Evolutionary conservation across 2,888 invertebrate species (phyloP).

Genomic region (Lypha dubia): DNA sequence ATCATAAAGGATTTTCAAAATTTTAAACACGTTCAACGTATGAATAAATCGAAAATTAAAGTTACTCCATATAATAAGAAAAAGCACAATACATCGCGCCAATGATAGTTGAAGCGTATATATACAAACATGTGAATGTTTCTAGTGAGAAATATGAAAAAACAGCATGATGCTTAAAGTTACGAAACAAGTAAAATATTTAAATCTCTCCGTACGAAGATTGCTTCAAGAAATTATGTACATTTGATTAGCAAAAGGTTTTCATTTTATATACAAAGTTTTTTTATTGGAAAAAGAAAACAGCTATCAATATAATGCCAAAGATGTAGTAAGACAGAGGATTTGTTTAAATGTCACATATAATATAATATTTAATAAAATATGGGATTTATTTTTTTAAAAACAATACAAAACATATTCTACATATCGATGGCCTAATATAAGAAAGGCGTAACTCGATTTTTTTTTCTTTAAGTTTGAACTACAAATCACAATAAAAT

Average conservation of each 20-base stretch:
- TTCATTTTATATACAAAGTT: background rate
- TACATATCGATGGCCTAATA: too few relatives aligned
- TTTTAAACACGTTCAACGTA: slow-evolving; percentile 26
- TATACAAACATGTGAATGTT: background rate
- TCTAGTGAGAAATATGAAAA: background rate
- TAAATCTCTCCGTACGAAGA: background rate
- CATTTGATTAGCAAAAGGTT: background rate
- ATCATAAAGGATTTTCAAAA: slow-evolving; percentile 8
- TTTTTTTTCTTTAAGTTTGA: too few relatives aligned
- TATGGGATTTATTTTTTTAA: too few relatives aligned
- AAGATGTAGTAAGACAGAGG: too few relatives aligned
- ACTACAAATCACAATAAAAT: too few relatives aligned
- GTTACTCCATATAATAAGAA: background rate
- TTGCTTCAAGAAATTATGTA: background rate
- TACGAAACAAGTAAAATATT: background rate
- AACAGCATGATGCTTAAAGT: background rate
- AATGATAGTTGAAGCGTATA: background rate
- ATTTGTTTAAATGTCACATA: too few relatives aligned
- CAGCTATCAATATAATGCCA: background rate
- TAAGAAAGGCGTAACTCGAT: too few relatives aligned
- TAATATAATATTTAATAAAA: background rate
- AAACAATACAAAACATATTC: too few relatives aligned
- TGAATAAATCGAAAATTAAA: slow-evolving; percentile 43
- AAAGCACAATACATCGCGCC: background rate
- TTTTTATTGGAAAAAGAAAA: too few relatives aligned